Conservation (phyloP, 2,797 vertebrate genomes). For the Notolabrus celidotus region DNA sequence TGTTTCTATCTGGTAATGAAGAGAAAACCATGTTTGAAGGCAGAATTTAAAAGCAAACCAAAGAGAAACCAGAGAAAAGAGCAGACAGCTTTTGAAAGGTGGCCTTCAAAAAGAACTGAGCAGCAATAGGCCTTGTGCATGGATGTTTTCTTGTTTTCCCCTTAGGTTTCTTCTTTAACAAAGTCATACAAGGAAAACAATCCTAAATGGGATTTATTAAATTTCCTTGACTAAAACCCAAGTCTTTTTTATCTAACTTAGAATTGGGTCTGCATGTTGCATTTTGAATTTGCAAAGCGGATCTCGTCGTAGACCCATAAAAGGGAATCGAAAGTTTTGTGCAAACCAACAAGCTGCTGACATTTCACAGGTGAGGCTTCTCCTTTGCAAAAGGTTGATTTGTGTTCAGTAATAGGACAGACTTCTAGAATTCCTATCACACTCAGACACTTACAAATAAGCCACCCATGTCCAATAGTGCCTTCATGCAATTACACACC, state of each 20-base stretch:
- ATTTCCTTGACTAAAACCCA: not conserved
- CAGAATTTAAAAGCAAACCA: slow-evolving; percentile 9
- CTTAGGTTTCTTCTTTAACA: not conserved
- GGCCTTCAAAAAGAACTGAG: not conserved
- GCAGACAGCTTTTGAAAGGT: slow-evolving; percentile 9
- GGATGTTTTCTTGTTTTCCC: not conserved
- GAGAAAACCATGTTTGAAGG: slow-evolving; percentile 12
- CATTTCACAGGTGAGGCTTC: too few relatives aligned
- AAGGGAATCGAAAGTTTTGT: not conserved
- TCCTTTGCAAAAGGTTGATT: too few relatives aligned
- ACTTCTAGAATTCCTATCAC: not conserved
- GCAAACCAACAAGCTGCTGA: too few relatives aligned
- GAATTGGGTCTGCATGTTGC: not conserved
- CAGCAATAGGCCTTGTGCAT: not conserved
- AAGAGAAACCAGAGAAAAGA: not conserved
- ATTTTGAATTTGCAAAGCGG: too few relatives aligned
- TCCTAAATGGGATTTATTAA: not conserved
- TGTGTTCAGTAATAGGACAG: too few relatives aligned
- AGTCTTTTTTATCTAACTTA: not conserved
- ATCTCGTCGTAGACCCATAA: not conserved
- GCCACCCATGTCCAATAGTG: not conserved
- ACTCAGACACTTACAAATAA: not conserved
- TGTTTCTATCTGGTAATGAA: slow-evolving; percentile 8
- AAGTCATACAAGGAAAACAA: not conserved
- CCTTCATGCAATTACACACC: not conserved